A percentile compares a stretch with the other conserved stretches of the same genome.
These are phyloP conservation scores for Notoglanidium macrostoma DNA, from an alignment of 2,797 vertebrate species.

Conservation along the genomic window DNA sequence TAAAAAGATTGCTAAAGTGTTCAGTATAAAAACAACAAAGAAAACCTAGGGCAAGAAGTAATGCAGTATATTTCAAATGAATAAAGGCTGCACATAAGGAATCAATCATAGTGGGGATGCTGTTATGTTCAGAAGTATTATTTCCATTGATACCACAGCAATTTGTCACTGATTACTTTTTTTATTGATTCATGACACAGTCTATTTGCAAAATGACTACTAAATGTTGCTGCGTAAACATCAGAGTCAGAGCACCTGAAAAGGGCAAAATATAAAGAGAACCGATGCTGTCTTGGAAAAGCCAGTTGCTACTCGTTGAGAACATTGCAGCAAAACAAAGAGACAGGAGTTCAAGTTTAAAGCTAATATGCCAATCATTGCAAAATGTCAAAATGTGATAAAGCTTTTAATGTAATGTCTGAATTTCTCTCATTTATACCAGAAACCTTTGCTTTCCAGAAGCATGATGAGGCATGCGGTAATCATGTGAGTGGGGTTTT, in stretches of 20 bases:
- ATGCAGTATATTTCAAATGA: neutral
- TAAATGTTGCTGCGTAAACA: too few relatives aligned
- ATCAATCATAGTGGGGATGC: too few relatives aligned
- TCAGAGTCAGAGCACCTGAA: neutral
- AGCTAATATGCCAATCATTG: neutral
- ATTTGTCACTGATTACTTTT: too few relatives aligned
- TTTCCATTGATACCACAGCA: too few relatives aligned
- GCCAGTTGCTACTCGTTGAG: too few relatives aligned
- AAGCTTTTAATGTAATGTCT: neutral
- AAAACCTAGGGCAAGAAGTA: neutral
- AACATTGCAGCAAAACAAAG: too few relatives aligned
- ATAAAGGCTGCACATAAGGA: too few relatives aligned
- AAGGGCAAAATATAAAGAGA: neutral
- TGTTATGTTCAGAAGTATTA: too few relatives aligned
- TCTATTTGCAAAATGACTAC: too few relatives aligned
- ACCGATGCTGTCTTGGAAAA: neutral
- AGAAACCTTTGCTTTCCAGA: neutral
- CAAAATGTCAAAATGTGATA: neutral
- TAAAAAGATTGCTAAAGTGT: neutral
- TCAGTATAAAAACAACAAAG: neutral
- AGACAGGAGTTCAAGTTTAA: neutral
- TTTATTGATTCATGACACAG: too few relatives aligned
- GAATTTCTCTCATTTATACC: neutral
- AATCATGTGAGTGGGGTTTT: neutral
- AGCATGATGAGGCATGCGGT: neutral